Percentiles rank a stretch among this genome's conserved stretches.
These are phyloP conservation scores for Pogona vitticeps DNA, from an alignment of 2,113 vertebrate species.

Conservation along the genomic window DNA sequence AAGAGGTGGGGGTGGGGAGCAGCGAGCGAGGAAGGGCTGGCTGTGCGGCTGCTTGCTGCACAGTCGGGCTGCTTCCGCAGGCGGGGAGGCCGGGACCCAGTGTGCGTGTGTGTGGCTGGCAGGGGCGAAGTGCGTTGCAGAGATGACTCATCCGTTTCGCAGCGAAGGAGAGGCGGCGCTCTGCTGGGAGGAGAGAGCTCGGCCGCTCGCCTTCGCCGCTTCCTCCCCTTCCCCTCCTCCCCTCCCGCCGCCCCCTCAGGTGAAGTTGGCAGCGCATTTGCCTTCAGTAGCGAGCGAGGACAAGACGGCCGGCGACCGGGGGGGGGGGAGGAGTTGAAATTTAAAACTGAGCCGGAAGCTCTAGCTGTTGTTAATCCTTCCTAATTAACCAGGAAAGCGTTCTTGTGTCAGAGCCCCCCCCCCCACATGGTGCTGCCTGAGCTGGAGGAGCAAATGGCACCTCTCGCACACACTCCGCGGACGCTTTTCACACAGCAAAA, in stretches of 20 bases:
- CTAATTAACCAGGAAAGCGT: neutral
- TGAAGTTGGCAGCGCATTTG: neutral
- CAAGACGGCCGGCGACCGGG: neutral
- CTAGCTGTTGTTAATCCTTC: rapidly evolving
- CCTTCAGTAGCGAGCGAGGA: neutral
- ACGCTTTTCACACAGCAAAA: neutral
- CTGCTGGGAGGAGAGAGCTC: neutral
- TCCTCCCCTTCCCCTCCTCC: neutral
- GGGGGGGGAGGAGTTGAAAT: neutral
- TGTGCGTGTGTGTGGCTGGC: neutral
- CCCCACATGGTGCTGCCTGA: neutral
- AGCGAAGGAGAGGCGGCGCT: conserved; percentile 34
- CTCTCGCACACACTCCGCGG: no score
- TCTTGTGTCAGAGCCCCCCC: neutral
- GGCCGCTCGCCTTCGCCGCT: neutral
- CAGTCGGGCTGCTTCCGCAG: neutral
- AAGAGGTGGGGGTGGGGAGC: conserved; percentile 14
- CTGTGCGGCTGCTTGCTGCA: conserved; percentile 17
- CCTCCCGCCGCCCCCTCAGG: neutral
- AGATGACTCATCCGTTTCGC: conserved; percentile 15
- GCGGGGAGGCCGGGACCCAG: conserved; percentile 31
- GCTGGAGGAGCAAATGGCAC: neutral
- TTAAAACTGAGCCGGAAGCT: neutral
- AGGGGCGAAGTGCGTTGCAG: neutral
- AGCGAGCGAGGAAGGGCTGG: neutral